Evolutionary conservation across 1,140 invertebrate species (phyloP), one percentile per base, ranked within the genome.

Genomic region (Fopius arisanus): DNA sequence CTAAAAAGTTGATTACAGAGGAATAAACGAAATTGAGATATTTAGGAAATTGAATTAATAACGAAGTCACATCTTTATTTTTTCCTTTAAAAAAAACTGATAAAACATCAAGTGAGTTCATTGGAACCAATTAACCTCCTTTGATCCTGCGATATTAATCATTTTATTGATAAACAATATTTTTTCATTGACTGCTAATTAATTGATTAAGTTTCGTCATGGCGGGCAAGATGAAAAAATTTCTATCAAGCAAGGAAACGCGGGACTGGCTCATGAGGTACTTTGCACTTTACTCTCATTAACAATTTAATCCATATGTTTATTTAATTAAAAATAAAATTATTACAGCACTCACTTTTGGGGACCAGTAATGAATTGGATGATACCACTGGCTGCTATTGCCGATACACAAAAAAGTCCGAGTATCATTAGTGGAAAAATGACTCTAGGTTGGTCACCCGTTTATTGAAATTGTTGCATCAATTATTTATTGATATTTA

Each of bases 321-420:
- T 29, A 28, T 70, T 33, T 21, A 37, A 23, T 72, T 7, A 75
- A 37, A 69, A 78, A 72, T 74, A 73, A n/a, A 88, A 59, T 59
- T 26, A 51, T 21, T 88, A 70, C 82, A 96, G 95, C 86, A 96
- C 96, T 48, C 96, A 97, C 86, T 97, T 97, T 86, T 97, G 96
- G 95, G 96, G 96, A 28, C 95, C 95, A 66, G 91, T 96, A 70
- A 96, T 97, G 48, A 99, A 99, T 87, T 99, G 97, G 97, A 96
- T 96, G 66, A 96, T 99, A 81, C 98, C 98, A 29, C 83, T 99
- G 78, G 97, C 98, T 51, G 96, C 97, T 10, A 91, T 99, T 74
- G 92, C 94, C 67, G 98, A 99, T 88, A 92, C 93, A 73, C 92
- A 92, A 78, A 99, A 98, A 89, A 93, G 97, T 89, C 96, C 97